Percentiles rank a stretch among this genome's conserved stretches.
Evolutionary conservation across 2,797 vertebrate species (phyloP).

Genomic region (Urosaurus nigricauda): DNA sequence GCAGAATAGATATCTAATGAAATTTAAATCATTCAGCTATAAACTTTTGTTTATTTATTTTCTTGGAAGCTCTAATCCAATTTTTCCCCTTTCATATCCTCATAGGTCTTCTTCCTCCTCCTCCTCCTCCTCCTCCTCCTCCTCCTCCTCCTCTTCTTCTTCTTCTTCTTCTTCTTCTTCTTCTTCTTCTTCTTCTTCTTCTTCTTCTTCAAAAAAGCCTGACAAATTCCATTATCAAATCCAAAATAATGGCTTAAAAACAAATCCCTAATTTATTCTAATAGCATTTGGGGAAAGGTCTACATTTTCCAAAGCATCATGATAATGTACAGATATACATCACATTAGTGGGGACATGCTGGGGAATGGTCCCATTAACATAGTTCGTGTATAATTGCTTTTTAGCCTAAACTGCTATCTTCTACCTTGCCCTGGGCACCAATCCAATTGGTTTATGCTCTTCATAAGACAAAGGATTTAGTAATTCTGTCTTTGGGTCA

Average conservation of each 20-base stretch:
- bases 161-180: no score
- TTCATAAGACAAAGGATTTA: background rate
- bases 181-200: no score
- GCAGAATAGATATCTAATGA: conserved; percentile 68
- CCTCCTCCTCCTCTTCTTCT: no score
- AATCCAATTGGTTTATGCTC: conserved; percentile 39
- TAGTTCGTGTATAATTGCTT: conserved; percentile 53
- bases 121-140: no score
- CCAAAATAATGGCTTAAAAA: conserved; percentile 65
- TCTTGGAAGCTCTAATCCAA: conserved; percentile 75
- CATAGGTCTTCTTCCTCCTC: conserved; percentile 56
- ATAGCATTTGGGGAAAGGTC: conserved; percentile 51
- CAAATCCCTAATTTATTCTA: conserved; percentile 66
- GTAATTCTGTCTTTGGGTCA: background rate
- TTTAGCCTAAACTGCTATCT: conserved; percentile 49
- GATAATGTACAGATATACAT: conserved; percentile 45
- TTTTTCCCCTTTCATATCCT: conserved; percentile 49
- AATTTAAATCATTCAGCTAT: conserved; percentile 67
- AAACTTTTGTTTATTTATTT: conserved; percentile 23
- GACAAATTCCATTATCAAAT: conserved; percentile 73
- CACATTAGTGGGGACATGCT: conserved; percentile 55
- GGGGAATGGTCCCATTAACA: conserved; percentile 45
- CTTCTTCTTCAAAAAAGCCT: conserved; percentile 46
- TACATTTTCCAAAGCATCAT: conserved; percentile 56
- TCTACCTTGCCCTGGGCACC: conserved; percentile 34